phyloP scores from a whole-genome alignment of 2,113 vertebrate genomes.

The Hemichromis elongatus region DNA sequence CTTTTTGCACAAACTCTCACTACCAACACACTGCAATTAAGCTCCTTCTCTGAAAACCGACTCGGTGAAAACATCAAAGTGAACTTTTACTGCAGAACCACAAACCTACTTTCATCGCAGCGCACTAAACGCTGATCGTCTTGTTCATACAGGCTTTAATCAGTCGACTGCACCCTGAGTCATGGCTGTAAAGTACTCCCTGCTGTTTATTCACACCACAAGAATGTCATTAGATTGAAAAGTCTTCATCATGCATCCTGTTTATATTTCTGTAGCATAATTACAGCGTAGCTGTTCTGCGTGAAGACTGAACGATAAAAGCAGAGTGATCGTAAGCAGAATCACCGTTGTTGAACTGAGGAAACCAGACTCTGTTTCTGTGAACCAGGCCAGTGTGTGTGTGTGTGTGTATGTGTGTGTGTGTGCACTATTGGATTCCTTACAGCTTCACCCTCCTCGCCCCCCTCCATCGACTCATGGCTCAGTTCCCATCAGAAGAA shows the following conservation, averaged over 20 bases:
- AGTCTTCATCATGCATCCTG: slow-evolving; percentile 50
- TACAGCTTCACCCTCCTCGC: not conserved
- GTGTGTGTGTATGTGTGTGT: not conserved
- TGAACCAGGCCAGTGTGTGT: not conserved
- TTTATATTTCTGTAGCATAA: slow-evolving; percentile 48
- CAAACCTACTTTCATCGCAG: not conserved
- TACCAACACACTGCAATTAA: not conserved
- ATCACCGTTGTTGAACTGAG: not conserved
- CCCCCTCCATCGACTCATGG: not conserved
- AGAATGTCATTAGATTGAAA: slow-evolving; percentile 32
- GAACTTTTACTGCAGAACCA: not conserved
- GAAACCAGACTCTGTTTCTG: slow-evolving; percentile 1
- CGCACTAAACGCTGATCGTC: not conserved
- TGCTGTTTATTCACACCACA: slow-evolving; percentile 37
- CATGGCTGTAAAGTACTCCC: slow-evolving; percentile 33
- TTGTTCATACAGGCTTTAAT: slow-evolving; percentile 19
- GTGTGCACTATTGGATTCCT: slow-evolving; percentile 27
- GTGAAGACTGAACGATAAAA: slow-evolving; percentile 10
- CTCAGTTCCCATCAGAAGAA: slow-evolving; percentile 35
- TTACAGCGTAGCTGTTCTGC: slow-evolving; percentile 23
- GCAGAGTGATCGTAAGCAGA: slow-evolving; percentile 9
- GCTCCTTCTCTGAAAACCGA: not conserved
- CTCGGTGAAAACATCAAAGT: slow-evolving; percentile 21
- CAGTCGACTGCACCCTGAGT: slow-evolving; percentile 20
- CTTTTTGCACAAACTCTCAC: not conserved